phyloP scores from a whole-genome alignment of 2,888 invertebrate species.

The Melipona beecheii region DNA sequence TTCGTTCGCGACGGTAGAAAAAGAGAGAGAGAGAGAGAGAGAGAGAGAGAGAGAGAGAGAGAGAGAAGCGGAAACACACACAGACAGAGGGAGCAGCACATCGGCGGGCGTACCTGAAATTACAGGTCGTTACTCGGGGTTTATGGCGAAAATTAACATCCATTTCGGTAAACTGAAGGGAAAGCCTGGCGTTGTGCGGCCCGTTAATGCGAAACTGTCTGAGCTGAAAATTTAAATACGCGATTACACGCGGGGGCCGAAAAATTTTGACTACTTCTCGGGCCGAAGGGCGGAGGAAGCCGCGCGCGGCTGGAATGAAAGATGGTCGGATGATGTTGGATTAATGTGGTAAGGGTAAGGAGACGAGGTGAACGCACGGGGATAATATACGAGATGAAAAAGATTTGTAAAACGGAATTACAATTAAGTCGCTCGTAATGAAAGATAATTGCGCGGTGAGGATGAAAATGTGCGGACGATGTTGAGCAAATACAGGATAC shows the following conservation, averaged over 20 bases:
- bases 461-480: too few species aligned
- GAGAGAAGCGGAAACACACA: background rate
- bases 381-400: background rate
- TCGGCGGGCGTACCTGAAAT: slow-evolving; percentile 42
- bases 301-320: background rate
- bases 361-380: background rate
- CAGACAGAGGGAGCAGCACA: background rate
- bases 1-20: background rate
- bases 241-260: slow-evolving; percentile 13
- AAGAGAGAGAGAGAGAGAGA: too few species aligned
- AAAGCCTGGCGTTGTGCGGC: slow-evolving; percentile 27
- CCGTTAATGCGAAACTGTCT: slow-evolving; percentile 33
- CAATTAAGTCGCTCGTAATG: background rate
- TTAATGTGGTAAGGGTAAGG: too few species aligned
- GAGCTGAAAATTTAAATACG: slow-evolving; percentile 44
- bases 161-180: slow-evolving; percentile 58
- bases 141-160: slow-evolving; percentile 57
- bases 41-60: background rate
- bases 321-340: background rate
- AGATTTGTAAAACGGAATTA: background rate
- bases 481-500: too few species aligned
- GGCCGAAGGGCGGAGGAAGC: background rate
- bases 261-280: background rate
- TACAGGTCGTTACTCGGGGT: slow-evolving; percentile 54
- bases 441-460: background rate